Conservation (phyloP, 2,888 invertebrate species). For the Nemoura dubitans region DNA sequence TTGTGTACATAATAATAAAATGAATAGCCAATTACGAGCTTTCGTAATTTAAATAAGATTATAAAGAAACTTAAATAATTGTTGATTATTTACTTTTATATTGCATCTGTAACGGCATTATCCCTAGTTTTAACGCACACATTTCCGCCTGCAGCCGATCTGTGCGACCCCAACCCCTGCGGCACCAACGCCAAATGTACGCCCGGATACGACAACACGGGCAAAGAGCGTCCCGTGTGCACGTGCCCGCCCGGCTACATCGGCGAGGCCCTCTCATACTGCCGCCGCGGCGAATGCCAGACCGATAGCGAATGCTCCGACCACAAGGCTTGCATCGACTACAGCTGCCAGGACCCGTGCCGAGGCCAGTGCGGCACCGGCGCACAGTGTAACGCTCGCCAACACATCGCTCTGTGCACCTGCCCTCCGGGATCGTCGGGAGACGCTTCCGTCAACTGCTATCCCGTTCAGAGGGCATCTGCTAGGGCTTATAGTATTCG, state of each 20-base stretch:
- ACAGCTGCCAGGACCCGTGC: conserved; percentile 64
- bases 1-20: no score
- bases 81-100: no score
- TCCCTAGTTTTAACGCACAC: no score
- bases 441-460: conserved; percentile 53
- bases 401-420: conserved; percentile 50
- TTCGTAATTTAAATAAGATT: no score
- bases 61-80: no score
- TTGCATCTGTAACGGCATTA: no score
- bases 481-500: conserved; percentile 25
- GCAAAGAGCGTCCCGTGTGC: conserved; percentile 85
- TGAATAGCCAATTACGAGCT: no score
- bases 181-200: conserved; percentile 80
- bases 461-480: conserved; percentile 45
- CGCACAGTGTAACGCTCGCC: conserved; percentile 52
- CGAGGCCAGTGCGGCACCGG: conserved; percentile 52
- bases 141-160: conserved; percentile 68
- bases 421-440: conserved; percentile 53
- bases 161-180: conserved; percentile 89
- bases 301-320: conserved; percentile 80
- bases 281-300: conserved; percentile 81
- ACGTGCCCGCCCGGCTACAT: conserved; percentile 81
- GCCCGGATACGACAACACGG: conserved; percentile 83
- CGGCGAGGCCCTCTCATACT: conserved; percentile 78
- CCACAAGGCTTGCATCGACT: conserved; percentile 80